Percentiles rank a stretch among this genome's conserved stretches.
Conservation (phyloP, 2,113 vertebrate genomes). For the Oryzias melastigma region DNA sequence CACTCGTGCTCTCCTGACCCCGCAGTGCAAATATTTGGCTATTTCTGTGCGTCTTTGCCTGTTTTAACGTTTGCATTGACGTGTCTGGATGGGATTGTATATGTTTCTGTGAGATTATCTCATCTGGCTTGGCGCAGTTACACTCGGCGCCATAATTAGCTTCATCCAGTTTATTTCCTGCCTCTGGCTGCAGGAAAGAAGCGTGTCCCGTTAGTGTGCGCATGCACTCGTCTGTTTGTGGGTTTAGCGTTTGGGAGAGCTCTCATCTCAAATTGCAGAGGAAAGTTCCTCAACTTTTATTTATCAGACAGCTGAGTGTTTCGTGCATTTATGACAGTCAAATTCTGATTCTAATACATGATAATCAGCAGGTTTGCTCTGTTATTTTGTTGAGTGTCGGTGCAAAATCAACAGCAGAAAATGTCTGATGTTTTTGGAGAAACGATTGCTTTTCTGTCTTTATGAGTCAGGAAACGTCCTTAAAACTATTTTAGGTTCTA, state of each 20-base stretch:
- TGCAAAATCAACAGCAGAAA: no score
- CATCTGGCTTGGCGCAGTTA: conserved; percentile 40
- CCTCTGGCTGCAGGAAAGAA: conserved; percentile 26
- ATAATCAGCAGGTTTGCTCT: no score
- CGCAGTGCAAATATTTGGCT: conserved; percentile 57
- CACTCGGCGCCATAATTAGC: conserved; percentile 58
- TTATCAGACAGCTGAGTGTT: no score
- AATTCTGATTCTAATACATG: no score
- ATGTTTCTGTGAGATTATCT: conserved; percentile 48
- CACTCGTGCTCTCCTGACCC: conserved; percentile 63
- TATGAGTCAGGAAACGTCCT: no score
- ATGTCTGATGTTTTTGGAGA: no score
- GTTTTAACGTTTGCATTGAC: conserved; percentile 19
- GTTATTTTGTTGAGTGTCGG: no score
- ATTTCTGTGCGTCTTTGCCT: conserved; percentile 17
- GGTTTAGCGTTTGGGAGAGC: not conserved
- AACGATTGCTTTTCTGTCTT: no score
- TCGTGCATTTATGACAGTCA: no score
- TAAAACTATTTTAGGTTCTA: no score
- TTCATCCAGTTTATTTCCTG: conserved; percentile 61
- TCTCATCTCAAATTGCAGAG: no score
- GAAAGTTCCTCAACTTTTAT: no score
- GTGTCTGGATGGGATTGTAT: conserved; percentile 44
- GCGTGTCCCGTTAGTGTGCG: conserved; percentile 21
- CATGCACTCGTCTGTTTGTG: conserved; percentile 3